phyloP scores from a whole-genome alignment of 1,140 invertebrate genomes.

The Dendroctonus valens region DNA sequence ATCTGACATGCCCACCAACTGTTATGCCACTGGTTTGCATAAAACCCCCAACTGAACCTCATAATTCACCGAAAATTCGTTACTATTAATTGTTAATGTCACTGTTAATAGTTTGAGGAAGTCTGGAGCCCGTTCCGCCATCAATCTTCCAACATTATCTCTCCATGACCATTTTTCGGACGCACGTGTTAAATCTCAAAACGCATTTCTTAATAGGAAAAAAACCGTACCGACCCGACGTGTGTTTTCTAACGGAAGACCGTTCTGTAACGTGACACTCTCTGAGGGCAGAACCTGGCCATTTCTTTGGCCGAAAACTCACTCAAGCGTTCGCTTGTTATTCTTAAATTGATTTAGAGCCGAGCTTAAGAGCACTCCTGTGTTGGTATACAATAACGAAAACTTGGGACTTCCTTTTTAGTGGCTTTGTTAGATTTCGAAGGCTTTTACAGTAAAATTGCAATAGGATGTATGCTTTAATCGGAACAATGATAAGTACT shows the following conservation, averaged over 20 bases:
- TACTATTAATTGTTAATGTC: neutral
- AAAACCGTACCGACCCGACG: neutral
- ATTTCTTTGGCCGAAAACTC: conserved; percentile 37
- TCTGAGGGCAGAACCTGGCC: conserved; percentile 33
- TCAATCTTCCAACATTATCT: conserved; percentile 18
- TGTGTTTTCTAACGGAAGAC: conserved; percentile 24
- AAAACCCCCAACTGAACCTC: neutral
- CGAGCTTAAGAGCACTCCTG: conserved; percentile 18
- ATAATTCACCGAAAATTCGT: conserved; percentile 1
- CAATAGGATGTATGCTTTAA: too few species aligned
- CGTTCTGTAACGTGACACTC: conserved; percentile 38
- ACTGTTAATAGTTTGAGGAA: conserved; percentile 10
- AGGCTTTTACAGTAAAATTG: too few species aligned
- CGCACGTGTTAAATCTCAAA: conserved; percentile 25
- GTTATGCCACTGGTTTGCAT: neutral
- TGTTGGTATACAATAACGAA: conserved; percentile 21
- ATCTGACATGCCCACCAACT: too few species aligned
- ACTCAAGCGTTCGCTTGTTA: conserved; percentile 36
- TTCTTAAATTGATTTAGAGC: conserved; percentile 28
- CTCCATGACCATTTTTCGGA: conserved; percentile 7
- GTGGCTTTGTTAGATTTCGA: neutral
- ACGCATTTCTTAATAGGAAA: conserved; percentile 5
- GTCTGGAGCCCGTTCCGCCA: conserved; percentile 1
- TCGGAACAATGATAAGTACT: too few species aligned
- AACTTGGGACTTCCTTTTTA: conserved; percentile 26